These are phyloP conservation scores for Sibirionetta formosa DNA, from an alignment of 2,797 vertebrate species.

Conservation along the genomic window DNA sequence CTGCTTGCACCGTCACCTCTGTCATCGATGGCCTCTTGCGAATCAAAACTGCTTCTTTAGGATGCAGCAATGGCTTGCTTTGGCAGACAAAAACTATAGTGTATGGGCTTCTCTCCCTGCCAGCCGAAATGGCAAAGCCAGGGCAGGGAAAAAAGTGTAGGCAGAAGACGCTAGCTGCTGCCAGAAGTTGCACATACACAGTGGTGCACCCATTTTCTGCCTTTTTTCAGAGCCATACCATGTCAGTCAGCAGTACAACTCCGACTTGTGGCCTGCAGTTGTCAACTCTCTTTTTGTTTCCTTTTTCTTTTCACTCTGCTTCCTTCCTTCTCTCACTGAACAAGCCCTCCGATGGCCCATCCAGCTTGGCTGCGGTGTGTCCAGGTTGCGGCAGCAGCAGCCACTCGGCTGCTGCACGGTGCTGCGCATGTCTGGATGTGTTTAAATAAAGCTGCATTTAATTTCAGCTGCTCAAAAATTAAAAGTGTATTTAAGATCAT, in stretches of 20 bases:
- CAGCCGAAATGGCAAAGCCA: background rate
- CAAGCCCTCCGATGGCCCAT: background rate
- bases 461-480: conserved; percentile 47
- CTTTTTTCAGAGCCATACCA: background rate
- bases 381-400: too few species aligned
- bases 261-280: background rate
- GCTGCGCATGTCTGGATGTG: background rate
- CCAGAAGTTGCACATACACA: too few species aligned
- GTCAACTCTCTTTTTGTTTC: background rate
- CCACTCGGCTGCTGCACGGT: too few species aligned
- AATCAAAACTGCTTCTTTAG: too few species aligned
- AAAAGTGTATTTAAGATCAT: conserved; percentile 43
- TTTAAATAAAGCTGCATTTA: conserved; percentile 51
- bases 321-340: background rate
- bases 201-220: background rate
- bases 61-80: too few species aligned
- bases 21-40: too few species aligned
- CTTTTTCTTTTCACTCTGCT: background rate
- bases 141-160: background rate
- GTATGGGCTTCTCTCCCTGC: background rate
- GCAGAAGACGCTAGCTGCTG: too few species aligned
- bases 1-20: too few species aligned
- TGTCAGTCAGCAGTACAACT: background rate
- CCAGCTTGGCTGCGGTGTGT: background rate
- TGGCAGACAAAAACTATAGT: too few species aligned